Percentiles rank a stretch among this genome's conserved stretches.
Evolutionary conservation across 1,140 invertebrate species (phyloP).

Genomic region (Aphaenogaster rudis): DNA sequence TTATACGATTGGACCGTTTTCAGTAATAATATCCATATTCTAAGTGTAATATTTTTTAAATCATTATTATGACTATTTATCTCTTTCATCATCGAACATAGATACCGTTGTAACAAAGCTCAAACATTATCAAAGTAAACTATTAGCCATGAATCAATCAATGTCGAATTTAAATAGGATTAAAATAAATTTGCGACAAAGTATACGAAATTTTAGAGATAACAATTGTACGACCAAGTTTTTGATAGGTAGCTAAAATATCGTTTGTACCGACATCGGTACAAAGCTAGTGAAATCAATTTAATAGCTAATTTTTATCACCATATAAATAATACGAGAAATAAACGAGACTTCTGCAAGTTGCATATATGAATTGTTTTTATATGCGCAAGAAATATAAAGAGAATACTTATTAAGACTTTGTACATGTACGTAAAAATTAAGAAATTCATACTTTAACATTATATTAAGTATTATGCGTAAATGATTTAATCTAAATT

Average conservation of each 20-base stretch:
- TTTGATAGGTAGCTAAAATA: neutral
- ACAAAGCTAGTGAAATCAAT: neutral
- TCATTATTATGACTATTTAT: neutral
- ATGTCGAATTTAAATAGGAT: neutral
- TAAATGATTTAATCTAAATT: conserved; percentile 31
- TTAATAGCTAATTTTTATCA: neutral
- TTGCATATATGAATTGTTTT: neutral
- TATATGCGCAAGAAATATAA: neutral
- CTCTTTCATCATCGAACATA: neutral
- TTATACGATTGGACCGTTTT: neutral
- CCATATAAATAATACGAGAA: neutral
- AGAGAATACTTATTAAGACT: neutral
- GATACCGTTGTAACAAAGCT: neutral
- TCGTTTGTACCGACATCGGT: neutral
- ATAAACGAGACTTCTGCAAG: neutral
- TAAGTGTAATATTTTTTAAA: conserved; percentile 1
- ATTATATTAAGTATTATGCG: neutral
- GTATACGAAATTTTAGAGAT: neutral
- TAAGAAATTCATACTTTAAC: neutral
- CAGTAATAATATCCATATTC: neutral
- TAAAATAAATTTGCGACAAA: neutral
- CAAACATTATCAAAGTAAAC: neutral
- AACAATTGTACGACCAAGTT: neutral
- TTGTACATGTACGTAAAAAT: neutral
- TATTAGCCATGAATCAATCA: neutral